These are phyloP conservation scores for Rhabdornis inornatus DNA, from an alignment of 2,113 vertebrate genomes.

Conservation along the genomic window DNA sequence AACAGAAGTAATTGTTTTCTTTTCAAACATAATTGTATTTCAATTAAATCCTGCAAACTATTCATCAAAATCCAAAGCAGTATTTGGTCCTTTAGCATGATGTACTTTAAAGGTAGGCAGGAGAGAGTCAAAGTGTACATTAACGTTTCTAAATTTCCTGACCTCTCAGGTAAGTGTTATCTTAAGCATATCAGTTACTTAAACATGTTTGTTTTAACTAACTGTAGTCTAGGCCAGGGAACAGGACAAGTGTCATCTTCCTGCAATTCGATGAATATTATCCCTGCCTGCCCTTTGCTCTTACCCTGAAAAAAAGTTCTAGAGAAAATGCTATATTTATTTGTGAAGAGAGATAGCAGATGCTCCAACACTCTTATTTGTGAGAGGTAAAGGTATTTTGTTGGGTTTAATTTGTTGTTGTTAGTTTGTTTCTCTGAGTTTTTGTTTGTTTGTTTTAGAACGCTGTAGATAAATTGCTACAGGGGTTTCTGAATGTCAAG, in stretches of 20 bases:
- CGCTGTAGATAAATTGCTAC: neutral
- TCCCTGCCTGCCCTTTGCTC: accelerated
- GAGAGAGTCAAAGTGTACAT: neutral
- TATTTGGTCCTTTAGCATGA: neutral
- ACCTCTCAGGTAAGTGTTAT: neutral
- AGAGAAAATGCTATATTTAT: neutral
- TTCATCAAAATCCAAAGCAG: neutral
- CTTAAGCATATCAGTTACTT: neutral
- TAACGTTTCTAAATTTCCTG: neutral
- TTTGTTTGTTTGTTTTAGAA: neutral
- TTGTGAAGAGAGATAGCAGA: neutral
- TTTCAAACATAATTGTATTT: neutral
- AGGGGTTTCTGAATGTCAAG: neutral
- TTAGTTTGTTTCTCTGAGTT: neutral
- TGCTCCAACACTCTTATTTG: neutral
- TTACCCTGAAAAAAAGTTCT: neutral
- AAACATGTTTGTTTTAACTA: neutral
- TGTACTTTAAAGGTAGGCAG: neutral
- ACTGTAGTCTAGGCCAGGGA: neutral
- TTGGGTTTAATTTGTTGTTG: neutral
- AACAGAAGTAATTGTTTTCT: neutral
- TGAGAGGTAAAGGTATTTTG: neutral
- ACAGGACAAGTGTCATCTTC: neutral
- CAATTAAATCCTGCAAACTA: neutral
- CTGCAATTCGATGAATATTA: neutral